Base-by-base conservation (phyloP, 2,797 vertebrate genomes). In the Pelodytes ibericus region DNA sequence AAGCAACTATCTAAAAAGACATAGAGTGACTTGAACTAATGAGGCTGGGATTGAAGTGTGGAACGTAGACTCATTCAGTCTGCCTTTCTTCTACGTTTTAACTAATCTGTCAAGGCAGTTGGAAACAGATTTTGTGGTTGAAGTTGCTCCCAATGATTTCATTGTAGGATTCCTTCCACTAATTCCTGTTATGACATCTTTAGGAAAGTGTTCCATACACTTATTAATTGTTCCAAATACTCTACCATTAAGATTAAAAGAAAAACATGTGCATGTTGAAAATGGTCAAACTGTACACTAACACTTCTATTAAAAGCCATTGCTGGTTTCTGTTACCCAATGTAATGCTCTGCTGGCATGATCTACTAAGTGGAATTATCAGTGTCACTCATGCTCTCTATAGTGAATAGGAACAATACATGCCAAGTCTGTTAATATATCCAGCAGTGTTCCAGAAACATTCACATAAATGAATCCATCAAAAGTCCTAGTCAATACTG, bases 161-260 rank as follows among this genome's bases (percentile, higher is more conserved):
- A 68, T 63, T 79, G 71, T 22, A 56, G 25, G 64, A 79, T 62
- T 79, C 64, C 58, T 79, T 72, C 24, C 62, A 67, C 70, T 67
- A 72, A 62, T 72, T 72, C 63, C 62, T 57, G 53, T 61, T 63
- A 79, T 69, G 64, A 63, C 58, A 73, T 69, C 26, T 74, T 68
- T 79, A 69, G 29, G 44, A 56, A 73, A 51, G 56, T 18, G 57
- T 72, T 72, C 57, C 76, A 73, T 59, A 27, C 58, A 13, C 44
- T 39, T 61, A n/a, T 53, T 73, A 79, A 69, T 63, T 69, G 47
- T 74, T 74, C 76, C 62, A 79, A 73, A 62, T 62, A 62, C 41
- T 62, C 57, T 63, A 65, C 75, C 56, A 69, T 63, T 63, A 73
- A 31, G 47, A 69, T 69, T 53, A 68, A 73, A 79, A 68, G 71